Percentiles rank a stretch among this genome's conserved stretches.
Evolutionary conservation across 2,888 invertebrate genomes (phyloP).

Genomic region (Hirtodrosophila duncani): DNA sequence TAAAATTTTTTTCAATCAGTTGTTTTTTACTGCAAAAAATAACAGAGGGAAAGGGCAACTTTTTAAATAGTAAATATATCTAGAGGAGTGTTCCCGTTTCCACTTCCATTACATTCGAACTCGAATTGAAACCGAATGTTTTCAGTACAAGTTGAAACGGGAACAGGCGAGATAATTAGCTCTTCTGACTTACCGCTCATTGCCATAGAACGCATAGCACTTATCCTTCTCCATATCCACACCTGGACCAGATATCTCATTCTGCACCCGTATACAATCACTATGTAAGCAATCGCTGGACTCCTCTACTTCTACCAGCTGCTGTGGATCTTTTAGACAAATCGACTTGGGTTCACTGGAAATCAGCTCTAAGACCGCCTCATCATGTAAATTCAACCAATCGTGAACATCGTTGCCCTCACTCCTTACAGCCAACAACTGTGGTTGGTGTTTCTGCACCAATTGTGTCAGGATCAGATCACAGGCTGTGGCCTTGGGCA

Average conservation of each 20-base stretch:
- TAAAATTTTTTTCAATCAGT: neutral
- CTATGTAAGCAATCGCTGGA: neutral
- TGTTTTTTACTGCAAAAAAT: slow-evolving; percentile 34
- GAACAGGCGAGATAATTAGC: too few relatives aligned
- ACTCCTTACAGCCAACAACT: slow-evolving; percentile 16
- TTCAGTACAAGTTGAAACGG: too few relatives aligned
- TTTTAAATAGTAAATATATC: neutral
- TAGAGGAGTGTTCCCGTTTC: too few relatives aligned
- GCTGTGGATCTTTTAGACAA: slow-evolving; percentile 30
- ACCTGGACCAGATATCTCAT: slow-evolving; percentile 42
- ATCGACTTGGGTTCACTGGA: slow-evolving; percentile 31
- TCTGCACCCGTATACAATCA: slow-evolving; percentile 10
- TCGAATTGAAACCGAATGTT: too few relatives aligned
- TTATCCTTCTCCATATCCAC: slow-evolving; percentile 49
- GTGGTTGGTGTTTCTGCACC: slow-evolving; percentile 24
- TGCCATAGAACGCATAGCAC: slow-evolving; percentile 58
- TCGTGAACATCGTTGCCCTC: slow-evolving; percentile 7
- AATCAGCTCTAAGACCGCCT: slow-evolving; percentile 36
- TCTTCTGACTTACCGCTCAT: slow-evolving; percentile 42
- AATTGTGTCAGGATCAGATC: slow-evolving; percentile 66
- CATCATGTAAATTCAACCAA: slow-evolving; percentile 54
- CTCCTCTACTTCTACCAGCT: slow-evolving; percentile 16
- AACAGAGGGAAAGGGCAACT: neutral
- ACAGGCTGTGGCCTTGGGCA: slow-evolving; percentile 76
- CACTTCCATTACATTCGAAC: too few relatives aligned